phyloP scores from a whole-genome alignment of 2,797 vertebrate species.

The Falco cherrug region DNA sequence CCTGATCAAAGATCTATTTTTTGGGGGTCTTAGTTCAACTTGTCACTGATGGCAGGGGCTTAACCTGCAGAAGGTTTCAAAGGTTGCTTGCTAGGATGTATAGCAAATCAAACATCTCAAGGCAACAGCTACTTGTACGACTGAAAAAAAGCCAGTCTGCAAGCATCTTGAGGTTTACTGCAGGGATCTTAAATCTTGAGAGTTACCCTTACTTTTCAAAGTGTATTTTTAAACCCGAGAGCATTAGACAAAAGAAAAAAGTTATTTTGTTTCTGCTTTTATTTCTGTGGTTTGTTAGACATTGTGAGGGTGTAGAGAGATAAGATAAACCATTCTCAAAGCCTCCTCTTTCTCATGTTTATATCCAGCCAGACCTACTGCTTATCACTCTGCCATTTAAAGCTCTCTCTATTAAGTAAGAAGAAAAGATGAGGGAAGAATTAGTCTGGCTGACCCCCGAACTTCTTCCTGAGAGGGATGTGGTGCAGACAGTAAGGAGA shows the following conservation, averaged over 20 bases:
- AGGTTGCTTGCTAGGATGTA: background rate
- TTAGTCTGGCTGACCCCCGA: background rate
- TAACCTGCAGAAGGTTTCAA: background rate
- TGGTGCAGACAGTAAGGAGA: background rate
- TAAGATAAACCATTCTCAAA: conserved; percentile 19
- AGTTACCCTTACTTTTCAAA: conserved; percentile 30
- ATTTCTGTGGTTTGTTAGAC: conserved; percentile 23
- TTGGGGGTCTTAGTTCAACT: background rate
- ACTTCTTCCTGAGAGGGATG: background rate
- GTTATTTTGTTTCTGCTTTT: background rate
- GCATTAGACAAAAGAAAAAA: background rate
- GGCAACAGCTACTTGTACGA: background rate
- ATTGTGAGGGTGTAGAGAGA: background rate
- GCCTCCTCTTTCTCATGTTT: background rate
- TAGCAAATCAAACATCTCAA: background rate
- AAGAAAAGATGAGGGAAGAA: background rate
- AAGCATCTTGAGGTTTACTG: background rate
- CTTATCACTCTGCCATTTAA: conserved; percentile 36
- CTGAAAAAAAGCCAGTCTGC: background rate
- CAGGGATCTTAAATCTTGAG: background rate
- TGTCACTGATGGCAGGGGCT: background rate
- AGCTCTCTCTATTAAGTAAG: background rate
- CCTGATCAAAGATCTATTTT: background rate
- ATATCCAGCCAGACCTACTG: background rate
- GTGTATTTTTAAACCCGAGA: background rate